A percentile compares a stretch with the other conserved stretches of the same genome.
Conservation (phyloP, 2,888 invertebrate species). For the Beris chalybata region DNA sequence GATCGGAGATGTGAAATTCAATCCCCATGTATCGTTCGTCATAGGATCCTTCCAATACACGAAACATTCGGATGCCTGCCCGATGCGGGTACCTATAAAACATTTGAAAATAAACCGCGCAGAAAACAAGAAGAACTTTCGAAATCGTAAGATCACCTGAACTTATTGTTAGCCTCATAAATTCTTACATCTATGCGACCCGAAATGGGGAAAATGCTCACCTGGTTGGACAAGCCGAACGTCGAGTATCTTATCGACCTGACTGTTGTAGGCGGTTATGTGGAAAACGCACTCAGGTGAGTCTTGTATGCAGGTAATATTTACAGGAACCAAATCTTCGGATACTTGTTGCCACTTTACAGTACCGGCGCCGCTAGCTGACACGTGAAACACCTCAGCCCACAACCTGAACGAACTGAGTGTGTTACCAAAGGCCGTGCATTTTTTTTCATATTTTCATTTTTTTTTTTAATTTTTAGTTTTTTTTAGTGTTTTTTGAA, state of each 20-base stretch:
- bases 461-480: constrained; percentile 34
- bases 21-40: constrained; percentile 97
- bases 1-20: constrained; percentile 96
- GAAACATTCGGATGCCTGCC: constrained; percentile 98
- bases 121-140: not conserved
- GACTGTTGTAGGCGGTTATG: constrained; percentile 98
- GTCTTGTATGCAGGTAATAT: constrained; percentile 97
- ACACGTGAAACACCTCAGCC: constrained; percentile 98
- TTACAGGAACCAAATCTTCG: constrained; percentile 96
- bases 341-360: constrained; percentile 98
- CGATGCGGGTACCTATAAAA: constrained; percentile 86
- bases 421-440: constrained; percentile 42
- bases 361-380: constrained; percentile 87
- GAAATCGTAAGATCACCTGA: constrained; percentile 17
- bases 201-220: constrained; percentile 54
- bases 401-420: constrained; percentile 76
- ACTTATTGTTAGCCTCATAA: not conserved
- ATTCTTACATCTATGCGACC: not conserved
- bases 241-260: constrained; percentile 97
- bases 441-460: constrained; percentile 38
- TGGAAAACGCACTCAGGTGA: constrained; percentile 96
- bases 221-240: constrained; percentile 96
- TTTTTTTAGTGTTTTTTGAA: constrained; percentile 34
- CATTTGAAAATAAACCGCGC: constrained; percentile 33
- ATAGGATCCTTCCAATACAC: constrained; percentile 98